Percentiles rank a stretch among this genome's conserved stretches.
phyloP scores from a whole-genome alignment of 2,888 invertebrate species.

The Arrhopalites spinosus region DNA sequence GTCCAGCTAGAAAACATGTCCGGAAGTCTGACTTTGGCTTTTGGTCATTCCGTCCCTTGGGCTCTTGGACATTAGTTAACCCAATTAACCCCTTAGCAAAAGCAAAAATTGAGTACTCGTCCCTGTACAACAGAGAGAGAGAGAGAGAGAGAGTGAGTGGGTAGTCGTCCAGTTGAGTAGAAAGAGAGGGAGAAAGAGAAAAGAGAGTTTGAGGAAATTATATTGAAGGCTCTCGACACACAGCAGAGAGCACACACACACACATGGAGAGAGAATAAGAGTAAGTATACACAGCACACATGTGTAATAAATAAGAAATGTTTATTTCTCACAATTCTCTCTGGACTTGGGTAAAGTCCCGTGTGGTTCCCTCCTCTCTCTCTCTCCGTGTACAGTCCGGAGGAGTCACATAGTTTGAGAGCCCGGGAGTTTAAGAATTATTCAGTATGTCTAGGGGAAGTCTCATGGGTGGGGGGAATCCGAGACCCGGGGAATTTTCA shows the following conservation, averaged over 20 bases:
- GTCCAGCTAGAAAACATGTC: constrained; percentile 33
- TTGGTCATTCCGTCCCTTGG: constrained; percentile 28
- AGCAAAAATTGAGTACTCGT: not conserved
- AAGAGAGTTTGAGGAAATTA: constrained; percentile 11
- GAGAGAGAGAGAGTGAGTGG: constrained; percentile 6
- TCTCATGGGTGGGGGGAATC: constrained; percentile 31
- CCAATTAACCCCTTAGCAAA: constrained; percentile 37
- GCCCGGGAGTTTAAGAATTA: constrained; percentile 34
- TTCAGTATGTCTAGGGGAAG: constrained; percentile 27
- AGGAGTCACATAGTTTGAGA: not conserved
- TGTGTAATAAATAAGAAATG: constrained; percentile 37
- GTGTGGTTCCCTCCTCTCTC: constrained; percentile 23
- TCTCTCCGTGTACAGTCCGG: constrained; percentile 12
- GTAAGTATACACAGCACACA: constrained; percentile 14
- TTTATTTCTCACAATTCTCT: constrained; percentile 35
- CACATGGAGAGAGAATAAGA: not conserved
- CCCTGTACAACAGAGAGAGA: no score
- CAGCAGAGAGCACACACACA: not conserved
- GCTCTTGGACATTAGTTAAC: constrained; percentile 38
- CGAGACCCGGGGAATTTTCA: constrained; percentile 36
- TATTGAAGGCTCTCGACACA: constrained; percentile 12
- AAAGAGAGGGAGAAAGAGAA: not conserved
- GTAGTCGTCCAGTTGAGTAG: not conserved
- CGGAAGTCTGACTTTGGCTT: constrained; percentile 16
- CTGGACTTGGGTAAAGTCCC: constrained; percentile 33